Evolutionary conservation across 2,797 vertebrate genomes (phyloP).

Genomic region (Myotis myotis): DNA sequence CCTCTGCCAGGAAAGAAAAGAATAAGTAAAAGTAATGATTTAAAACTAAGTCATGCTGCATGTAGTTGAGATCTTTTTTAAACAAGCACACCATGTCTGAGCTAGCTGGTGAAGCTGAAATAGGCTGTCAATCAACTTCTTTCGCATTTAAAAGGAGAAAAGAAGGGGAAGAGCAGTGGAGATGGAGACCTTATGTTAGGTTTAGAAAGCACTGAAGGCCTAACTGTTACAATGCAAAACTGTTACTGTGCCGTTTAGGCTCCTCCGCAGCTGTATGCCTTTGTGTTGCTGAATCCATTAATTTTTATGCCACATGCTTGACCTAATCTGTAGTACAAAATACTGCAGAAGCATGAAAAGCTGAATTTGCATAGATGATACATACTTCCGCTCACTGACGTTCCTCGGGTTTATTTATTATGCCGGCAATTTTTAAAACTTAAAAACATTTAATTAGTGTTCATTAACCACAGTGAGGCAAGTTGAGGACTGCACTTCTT

Average conservation of each 20-base stretch:
- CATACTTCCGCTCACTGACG: neutral
- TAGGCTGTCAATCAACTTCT: slow-evolving; percentile 62
- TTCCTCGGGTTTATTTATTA: slow-evolving; percentile 26
- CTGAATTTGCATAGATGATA: neutral
- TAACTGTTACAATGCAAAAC: slow-evolving; percentile 45
- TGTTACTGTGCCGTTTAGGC: slow-evolving; percentile 29
- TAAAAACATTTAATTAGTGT: slow-evolving; percentile 37
- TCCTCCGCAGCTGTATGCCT: slow-evolving; percentile 34
- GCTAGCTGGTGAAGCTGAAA: slow-evolving; percentile 53
- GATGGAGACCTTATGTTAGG: slow-evolving; percentile 49
- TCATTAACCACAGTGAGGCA: neutral
- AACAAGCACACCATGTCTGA: neutral
- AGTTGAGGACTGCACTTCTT: neutral
- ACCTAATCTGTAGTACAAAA: slow-evolving; percentile 35
- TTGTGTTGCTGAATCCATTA: slow-evolving; percentile 48
- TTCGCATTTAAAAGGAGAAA: slow-evolving; percentile 55
- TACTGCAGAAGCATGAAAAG: neutral
- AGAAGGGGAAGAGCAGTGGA: neutral
- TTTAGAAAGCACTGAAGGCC: slow-evolving; percentile 20
- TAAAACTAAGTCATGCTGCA: neutral
- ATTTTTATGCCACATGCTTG: slow-evolving; percentile 12
- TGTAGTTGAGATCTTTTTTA: neutral
- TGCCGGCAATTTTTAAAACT: slow-evolving; percentile 17
- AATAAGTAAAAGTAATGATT: slow-evolving; percentile 5
- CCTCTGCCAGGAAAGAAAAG: neutral